Evolutionary conservation across 2,113 vertebrate species (phyloP).

Genomic region (Phylloscopus trochiloides): DNA sequence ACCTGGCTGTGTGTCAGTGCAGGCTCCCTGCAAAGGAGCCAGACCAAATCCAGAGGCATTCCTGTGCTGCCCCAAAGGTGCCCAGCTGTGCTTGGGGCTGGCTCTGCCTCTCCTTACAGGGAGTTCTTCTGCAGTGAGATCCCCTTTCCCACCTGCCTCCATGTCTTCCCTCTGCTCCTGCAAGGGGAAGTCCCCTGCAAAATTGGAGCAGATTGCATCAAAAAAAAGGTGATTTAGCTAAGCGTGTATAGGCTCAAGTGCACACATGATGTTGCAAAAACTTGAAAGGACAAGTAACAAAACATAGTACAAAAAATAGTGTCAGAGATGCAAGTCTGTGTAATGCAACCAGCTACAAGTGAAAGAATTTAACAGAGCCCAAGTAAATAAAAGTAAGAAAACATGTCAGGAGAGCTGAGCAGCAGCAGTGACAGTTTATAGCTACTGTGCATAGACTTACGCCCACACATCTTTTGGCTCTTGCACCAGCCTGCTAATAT

Average conservation of each 20-base stretch:
- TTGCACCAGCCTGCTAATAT: neutral
- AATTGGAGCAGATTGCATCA: neutral
- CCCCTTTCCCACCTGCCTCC: neutral
- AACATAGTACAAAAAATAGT: neutral
- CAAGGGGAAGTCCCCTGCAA: rapidly evolving
- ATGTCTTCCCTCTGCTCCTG: neutral
- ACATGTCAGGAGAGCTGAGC: neutral
- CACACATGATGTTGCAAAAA: neutral
- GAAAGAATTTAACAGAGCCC: neutral
- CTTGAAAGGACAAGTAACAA: neutral
- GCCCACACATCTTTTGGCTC: neutral
- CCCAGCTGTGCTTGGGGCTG: neutral
- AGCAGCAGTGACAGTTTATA: neutral
- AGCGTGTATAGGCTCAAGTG: neutral
- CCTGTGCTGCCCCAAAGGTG: neutral
- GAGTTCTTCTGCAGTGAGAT: neutral
- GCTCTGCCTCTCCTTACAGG: neutral
- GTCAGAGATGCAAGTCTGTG: neutral
- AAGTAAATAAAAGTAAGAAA: neutral
- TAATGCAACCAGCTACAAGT: neutral
- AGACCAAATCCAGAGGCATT: no score
- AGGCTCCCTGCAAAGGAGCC: neutral
- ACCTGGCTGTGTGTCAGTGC: neutral
- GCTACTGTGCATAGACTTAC: neutral
- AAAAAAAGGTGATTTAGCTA: neutral